Percentiles rank a stretch among this genome's conserved stretches.
These are phyloP conservation scores for Felis catus DNA, from an alignment of 2,113 vertebrate genomes.

Conservation along the genomic window F.catus_Fca126_mat1.0 CM031412.1:41551501-41552000, in stretches of 20 bases:
- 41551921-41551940: not conserved
- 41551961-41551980: not conserved
- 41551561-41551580: not conserved
- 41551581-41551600: conserved; percentile 50
- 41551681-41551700: conserved; percentile 23
- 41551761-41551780: not conserved
- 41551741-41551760: too few species aligned
- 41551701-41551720: conserved; percentile 2
- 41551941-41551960: not conserved
- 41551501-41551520: conserved; percentile 53
- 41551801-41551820: not conserved
- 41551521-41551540: conserved; percentile 30
- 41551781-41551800: not conserved
- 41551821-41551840: not conserved
- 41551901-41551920: not conserved
- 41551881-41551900: not conserved
- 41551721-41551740: not conserved
- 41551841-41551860: not conserved
- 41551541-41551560: not conserved
- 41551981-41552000: conserved; percentile 2
- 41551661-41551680: conserved; percentile 50
- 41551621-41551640: conserved; percentile 43
- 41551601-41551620: conserved; percentile 30
- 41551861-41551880: not conserved
- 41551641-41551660: conserved; percentile 37